These are phyloP conservation scores for Coptotermes formosanus DNA, from an alignment of 1,140 invertebrate genomes.

Conservation along the genomic window DNA sequence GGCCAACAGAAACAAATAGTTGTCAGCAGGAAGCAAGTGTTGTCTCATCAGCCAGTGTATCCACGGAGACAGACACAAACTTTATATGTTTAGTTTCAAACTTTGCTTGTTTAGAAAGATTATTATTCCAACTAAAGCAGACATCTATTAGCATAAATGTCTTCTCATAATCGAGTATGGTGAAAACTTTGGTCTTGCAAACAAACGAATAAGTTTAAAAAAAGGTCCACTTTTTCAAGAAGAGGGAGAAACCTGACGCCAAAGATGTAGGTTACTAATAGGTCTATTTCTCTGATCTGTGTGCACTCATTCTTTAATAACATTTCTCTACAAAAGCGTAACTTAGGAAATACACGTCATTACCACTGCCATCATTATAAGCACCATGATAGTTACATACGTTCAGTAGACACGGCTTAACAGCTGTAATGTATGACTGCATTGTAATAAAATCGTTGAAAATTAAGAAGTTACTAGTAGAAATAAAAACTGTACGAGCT, in stretches of 20 bases:
- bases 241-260: background rate
- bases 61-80: background rate
- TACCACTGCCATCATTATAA: no score
- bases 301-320: no score
- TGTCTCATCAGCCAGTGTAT: background rate
- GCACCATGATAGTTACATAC: no score
- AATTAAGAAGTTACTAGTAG: no score
- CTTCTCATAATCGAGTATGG: background rate
- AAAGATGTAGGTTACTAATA: background rate
- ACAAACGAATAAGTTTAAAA: background rate
- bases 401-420: no score
- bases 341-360: no score
- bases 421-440: no score
- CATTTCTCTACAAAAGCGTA: no score
- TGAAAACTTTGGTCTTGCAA: constrained; percentile 16
- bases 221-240: background rate
- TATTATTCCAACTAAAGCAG: background rate
- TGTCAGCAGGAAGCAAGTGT: background rate
- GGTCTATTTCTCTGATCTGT: no score
- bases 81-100: background rate
- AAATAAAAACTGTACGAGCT: no score
- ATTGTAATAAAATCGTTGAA: no score
- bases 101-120: background rate
- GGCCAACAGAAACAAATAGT: background rate
- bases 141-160: constrained; percentile 15